Evolutionary conservation across 2,888 invertebrate genomes (phyloP).

Genomic region (Phragmatobia fuliginosa): DNA sequence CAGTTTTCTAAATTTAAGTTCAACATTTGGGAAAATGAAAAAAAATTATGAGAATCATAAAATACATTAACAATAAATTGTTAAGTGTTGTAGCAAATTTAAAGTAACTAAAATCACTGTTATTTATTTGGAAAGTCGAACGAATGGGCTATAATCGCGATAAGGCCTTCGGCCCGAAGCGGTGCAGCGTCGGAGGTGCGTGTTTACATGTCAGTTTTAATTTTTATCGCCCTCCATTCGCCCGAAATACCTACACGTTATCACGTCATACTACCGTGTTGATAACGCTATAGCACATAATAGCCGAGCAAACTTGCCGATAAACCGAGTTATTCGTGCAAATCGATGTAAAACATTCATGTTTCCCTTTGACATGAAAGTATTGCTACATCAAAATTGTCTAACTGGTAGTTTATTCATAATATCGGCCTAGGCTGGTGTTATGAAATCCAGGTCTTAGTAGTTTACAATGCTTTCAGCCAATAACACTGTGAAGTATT

Average conservation of each 20-base stretch:
- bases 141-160: conserved; percentile 58
- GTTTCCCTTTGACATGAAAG: conserved; percentile 29
- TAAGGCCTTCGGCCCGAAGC: conserved; percentile 60
- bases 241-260: conserved; percentile 73
- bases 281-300: conserved; percentile 75
- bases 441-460: conserved; percentile 3
- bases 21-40: background rate
- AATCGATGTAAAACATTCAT: conserved; percentile 43
- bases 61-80: background rate
- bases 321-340: conserved; percentile 58
- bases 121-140: conserved; percentile 47
- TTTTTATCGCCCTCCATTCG: conserved; percentile 76
- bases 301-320: conserved; percentile 64
- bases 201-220: conserved; percentile 72
- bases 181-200: conserved; percentile 62
- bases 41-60: background rate
- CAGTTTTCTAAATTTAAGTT: background rate
- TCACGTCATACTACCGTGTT: conserved; percentile 71
- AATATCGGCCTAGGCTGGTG: background rate
- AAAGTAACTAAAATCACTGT: conserved; percentile 33
- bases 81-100: background rate
- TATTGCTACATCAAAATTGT: conserved; percentile 29
- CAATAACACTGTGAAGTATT: background rate
- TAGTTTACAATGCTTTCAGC: background rate
- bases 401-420: conserved; percentile 23